Conservation (phyloP, 2,113 vertebrate species). For the Neolamprologus devosi region DNA sequence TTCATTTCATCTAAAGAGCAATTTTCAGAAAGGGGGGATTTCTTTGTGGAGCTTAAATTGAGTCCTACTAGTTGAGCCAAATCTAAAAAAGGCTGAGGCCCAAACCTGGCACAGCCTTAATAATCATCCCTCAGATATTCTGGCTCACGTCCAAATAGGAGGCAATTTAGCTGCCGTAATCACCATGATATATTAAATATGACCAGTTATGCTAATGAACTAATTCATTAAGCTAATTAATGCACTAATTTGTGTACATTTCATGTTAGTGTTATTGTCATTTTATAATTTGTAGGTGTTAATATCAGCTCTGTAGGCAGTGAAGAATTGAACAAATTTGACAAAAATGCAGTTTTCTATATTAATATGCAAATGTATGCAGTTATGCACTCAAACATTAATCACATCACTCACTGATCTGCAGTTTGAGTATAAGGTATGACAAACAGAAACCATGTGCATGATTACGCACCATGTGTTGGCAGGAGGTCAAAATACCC, state of each 20-base stretch:
- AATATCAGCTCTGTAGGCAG: background rate
- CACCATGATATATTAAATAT: conserved; percentile 25
- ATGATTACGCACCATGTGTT: background rate
- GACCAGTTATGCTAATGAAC: conserved; percentile 5
- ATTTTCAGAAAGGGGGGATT: background rate
- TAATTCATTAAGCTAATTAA: conserved; percentile 37
- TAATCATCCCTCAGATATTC: conserved; percentile 19
- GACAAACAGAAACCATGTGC: fast-evolving
- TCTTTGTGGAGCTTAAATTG: conserved; percentile 18
- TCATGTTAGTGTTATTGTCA: background rate
- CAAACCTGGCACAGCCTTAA: conserved; percentile 14
- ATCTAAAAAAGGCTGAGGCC: background rate
- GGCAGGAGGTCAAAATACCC: background rate
- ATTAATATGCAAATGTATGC: background rate
- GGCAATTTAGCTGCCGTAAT: conserved; percentile 16
- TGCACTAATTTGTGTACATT: background rate
- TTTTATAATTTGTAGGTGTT: background rate
- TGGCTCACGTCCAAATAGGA: conserved; percentile 22
- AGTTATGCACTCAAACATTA: background rate
- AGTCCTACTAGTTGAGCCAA: background rate
- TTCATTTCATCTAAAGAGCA: background rate
- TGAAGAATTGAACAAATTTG: background rate
- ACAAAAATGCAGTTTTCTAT: background rate
- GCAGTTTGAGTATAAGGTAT: fast-evolving
- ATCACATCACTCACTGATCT: background rate